A percentile compares a stretch with the other conserved stretches of the same genome.
These are phyloP conservation scores for Chiroxiphia lanceolata DNA, from an alignment of 2,797 vertebrate species.

Conservation along the genomic window DNA sequence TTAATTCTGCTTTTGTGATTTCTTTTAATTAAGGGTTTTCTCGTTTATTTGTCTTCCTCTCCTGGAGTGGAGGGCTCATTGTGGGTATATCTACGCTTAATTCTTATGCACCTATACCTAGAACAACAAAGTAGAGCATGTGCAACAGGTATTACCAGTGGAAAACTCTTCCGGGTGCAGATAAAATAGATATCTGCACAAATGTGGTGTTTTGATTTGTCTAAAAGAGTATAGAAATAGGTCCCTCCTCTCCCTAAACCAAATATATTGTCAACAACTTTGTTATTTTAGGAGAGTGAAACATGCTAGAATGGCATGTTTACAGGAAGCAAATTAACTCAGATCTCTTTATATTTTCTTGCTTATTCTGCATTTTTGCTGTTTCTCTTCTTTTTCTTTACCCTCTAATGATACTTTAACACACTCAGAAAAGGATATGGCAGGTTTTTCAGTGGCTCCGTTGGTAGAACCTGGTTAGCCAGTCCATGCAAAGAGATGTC, in stretches of 20 bases:
- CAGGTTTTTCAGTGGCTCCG: background rate
- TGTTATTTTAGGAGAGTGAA: conserved; percentile 44
- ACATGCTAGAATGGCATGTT: conserved; percentile 13
- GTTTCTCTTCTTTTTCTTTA: background rate
- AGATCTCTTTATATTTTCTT: background rate
- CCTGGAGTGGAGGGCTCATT: background rate
- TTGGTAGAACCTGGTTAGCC: background rate
- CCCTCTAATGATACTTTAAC: background rate
- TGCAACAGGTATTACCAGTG: background rate
- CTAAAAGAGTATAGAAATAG: background rate
- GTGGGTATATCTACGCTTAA: background rate
- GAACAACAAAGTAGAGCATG: conserved; percentile 27
- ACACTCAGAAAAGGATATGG: background rate
- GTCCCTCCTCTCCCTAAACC: background rate
- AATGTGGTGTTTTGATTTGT: conserved; percentile 31
- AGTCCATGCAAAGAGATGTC: background rate
- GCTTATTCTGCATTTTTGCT: background rate
- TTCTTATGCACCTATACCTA: background rate
- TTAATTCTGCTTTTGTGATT: background rate
- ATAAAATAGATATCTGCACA: background rate
- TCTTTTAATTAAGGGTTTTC: background rate
- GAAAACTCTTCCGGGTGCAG: background rate
- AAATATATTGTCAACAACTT: background rate
- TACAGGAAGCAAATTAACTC: conserved; percentile 21
- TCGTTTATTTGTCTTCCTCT: background rate